Evolutionary conservation across 2,888 invertebrate genomes (phyloP), one percentile per base, ranked within the genome.

Genomic region (Hermodice carunculata): DNA sequence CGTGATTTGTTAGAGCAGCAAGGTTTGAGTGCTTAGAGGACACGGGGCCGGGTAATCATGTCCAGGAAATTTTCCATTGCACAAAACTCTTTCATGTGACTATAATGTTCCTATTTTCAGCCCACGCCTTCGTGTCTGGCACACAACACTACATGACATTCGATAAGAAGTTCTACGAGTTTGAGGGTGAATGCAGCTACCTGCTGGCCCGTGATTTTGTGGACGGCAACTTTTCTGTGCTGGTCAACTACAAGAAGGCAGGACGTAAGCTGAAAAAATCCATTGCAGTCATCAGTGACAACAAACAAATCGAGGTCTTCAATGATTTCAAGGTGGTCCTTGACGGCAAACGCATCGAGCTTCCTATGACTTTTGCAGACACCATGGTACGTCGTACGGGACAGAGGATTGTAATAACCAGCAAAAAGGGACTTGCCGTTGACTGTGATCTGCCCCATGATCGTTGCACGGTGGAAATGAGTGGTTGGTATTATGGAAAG

Each of bases 121-220:
- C 93, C 34, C 92, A 93, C 86, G 94, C 94, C 6, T 90, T 94
- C 83, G 89, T 96, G 75, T 91, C 93, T 37, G 94, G 94, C 8
- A 90, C 91, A 26, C 91, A 92, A 22, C 93, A 95, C 73, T 91
- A 92, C 74, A 91, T 94, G 71, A 96, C 96, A 0, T 96, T 95
- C 84, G 96, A 97, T 86, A 92, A 92, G 63, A 89, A 89, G 24
- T 92, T 93, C 73, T 91, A 91, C 82, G 91, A 92, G 24, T 91
- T 93, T 76, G 88, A 89, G 0, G 92, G 92, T 44, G 87, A 89
- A 0, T 94, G 96, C 81, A 92, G 92, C 0, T 95, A 95, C 87
- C 87, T 97, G 0, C 87, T 96, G 53, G 91, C 92, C 0, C 91
- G 91, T 54, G 97, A 97, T 87, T 94, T 94, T 83, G 88, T 91